Evolutionary conservation across 2,797 vertebrate species (phyloP).

Genomic region (Sebastes kiyomatsui): DNA sequence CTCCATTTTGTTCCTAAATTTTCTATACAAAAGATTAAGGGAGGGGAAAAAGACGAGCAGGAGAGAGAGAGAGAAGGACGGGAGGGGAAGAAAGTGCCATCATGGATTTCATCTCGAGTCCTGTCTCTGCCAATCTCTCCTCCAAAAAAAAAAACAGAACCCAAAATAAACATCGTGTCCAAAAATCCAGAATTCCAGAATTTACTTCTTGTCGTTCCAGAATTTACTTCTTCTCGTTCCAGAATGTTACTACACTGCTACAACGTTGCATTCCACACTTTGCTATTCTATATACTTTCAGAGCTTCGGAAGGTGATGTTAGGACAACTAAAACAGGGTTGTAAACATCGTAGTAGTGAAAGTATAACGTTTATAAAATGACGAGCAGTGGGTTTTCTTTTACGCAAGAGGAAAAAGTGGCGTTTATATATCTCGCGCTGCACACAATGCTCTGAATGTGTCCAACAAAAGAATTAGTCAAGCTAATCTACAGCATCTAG

Average conservation of each 20-base stretch:
- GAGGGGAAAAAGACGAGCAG: conserved; percentile 78
- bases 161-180: conserved; percentile 42
- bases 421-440: conserved; percentile 46
- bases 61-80: conserved; percentile 52
- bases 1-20: conserved; percentile 86
- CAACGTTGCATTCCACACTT: conserved; percentile 49
- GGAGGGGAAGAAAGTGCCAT: conserved; percentile 77
- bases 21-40: conserved; percentile 87
- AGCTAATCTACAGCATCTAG: conserved; percentile 64
- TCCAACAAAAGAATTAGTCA: conserved; percentile 78
- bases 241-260: not conserved
- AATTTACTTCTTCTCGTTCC: not conserved
- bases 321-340: conserved; percentile 72
- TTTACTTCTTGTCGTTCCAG: conserved; percentile 5
- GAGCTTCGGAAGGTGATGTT: conserved; percentile 74
- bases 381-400: conserved; percentile 1
- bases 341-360: conserved; percentile 58
- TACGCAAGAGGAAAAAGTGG: conserved; percentile 64
- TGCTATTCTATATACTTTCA: conserved; percentile 61
- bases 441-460: conserved; percentile 51
- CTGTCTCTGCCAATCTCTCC: conserved; percentile 71
- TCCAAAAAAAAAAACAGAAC: not conserved
- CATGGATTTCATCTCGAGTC: conserved; percentile 84
- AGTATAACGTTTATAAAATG: conserved; percentile 2
- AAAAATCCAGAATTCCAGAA: too few species aligned